Conservation (phyloP, 2,797 vertebrate genomes). For the Podarcis lilfordi region DNA sequence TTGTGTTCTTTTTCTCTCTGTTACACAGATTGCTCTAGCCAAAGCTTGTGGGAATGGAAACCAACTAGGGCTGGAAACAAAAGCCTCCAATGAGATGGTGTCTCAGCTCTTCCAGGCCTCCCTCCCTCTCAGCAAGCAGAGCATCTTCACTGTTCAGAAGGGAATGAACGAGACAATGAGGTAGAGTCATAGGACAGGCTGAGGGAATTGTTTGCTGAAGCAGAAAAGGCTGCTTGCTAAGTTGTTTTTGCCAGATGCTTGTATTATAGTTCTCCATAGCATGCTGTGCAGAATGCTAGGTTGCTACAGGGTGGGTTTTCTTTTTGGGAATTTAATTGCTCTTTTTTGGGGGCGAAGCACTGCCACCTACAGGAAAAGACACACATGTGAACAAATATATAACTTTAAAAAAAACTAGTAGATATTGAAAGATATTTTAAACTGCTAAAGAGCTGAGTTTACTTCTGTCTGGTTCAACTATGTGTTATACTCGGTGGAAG, state of each 20-base stretch:
- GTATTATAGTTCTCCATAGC: neutral
- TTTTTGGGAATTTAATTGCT: neutral
- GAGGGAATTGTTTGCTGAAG: no score
- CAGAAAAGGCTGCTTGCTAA: neutral
- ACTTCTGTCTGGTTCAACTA: no score
- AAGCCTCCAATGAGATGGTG: slow-evolving; percentile 82
- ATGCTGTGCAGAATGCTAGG: neutral
- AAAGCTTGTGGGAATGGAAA: slow-evolving; percentile 88
- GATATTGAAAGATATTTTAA: no score
- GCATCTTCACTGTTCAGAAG: slow-evolving; percentile 81
- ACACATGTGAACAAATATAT: no score
- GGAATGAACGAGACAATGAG: slow-evolving; percentile 98
- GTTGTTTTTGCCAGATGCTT: neutral
- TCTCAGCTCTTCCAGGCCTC: slow-evolving; percentile 89
- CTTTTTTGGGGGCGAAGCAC: neutral
- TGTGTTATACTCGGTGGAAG: no score
- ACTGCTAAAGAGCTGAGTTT: no score
- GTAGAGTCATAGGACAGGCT: slow-evolving; percentile 71
- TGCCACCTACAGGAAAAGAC: no score
- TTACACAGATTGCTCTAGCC: slow-evolving; percentile 86
- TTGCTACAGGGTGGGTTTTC: neutral
- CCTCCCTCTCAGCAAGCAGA: slow-evolving; percentile 70
- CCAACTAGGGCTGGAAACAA: slow-evolving; percentile 86
- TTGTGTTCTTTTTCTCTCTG: slow-evolving; percentile 6
- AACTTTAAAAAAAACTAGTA: no score